Base-by-base conservation (phyloP, 2,888 invertebrate genomes). In the Lysandra bellargus region DNA sequence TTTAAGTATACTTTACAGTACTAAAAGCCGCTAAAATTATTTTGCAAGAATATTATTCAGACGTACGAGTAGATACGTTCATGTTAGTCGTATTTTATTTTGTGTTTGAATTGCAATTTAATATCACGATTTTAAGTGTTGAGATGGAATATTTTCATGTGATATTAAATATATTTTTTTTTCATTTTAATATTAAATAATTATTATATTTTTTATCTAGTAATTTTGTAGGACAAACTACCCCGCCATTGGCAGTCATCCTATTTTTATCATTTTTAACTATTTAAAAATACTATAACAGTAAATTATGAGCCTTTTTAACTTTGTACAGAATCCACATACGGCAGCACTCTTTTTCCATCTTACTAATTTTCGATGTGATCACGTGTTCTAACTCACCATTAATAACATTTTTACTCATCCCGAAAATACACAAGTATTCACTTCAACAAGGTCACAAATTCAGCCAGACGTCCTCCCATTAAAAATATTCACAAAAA, bases 1-100 rank as follows among this genome's bases (percentile, higher is more conserved):
- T 79, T 81, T 80, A 78, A 73, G 78, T 64, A 79, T 17, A 79
- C 77, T 80, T 81, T 79, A 57, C 78, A 53, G 30, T 23, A 69
- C 17, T 69, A 37, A 69, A 37, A 37, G 69, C n/a, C 74, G 74
- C n/a, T n/a, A 57, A 72, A 23, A 40, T 14, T 72, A 23, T 23
- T 61, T 76, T 80, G 74, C 74, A 74, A 74, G 74, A 44, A n/a
- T 44, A 44, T 44, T 74, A 74, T 74, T 44, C 40, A 44, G 44
- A 44, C 9, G 9, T 44, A n/a, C 37, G 23, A 74, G 74, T 37
- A 37, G 69, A 33, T 69, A 17, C 57, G 69, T 33, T 33, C 33
- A 30, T 61, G 64, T 64, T 37, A 69, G 69, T 69, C 69, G 33
- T 33, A 69, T 69, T 69, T 69, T 69, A 69, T 69, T 69, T 69